A percentile compares a stretch with the other conserved stretches of the same genome.
phyloP scores from a whole-genome alignment of 2,888 invertebrate species.

The Temnothorax ravouxi region DNA sequence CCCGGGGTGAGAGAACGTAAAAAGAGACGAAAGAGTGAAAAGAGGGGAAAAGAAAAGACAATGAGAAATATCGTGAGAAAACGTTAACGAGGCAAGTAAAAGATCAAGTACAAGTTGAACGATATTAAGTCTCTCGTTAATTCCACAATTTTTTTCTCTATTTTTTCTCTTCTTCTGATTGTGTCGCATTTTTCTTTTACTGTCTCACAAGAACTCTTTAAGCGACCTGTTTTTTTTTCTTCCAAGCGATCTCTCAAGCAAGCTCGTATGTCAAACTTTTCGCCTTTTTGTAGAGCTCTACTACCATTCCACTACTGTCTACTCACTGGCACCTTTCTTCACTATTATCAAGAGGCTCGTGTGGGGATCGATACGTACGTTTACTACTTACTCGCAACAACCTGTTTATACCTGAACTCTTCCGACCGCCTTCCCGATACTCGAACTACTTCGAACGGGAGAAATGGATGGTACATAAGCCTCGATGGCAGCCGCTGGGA shows the following conservation, averaged over 20 bases:
- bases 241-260: slow-evolving; percentile 60
- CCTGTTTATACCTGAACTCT: slow-evolving; percentile 68
- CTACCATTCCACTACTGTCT: slow-evolving; percentile 70
- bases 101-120: slow-evolving; percentile 48
- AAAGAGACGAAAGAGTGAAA: slow-evolving; percentile 40
- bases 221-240: slow-evolving; percentile 45
- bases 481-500: slow-evolving; percentile 66
- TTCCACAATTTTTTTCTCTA: background rate
- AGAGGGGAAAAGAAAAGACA: slow-evolving; percentile 38
- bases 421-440: slow-evolving; percentile 63
- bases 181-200: slow-evolving; percentile 48
- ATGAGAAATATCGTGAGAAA: slow-evolving; percentile 38
- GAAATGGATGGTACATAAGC: slow-evolving; percentile 62
- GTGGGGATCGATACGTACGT: slow-evolving; percentile 69
- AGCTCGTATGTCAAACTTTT: slow-evolving; percentile 67
- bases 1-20: slow-evolving; percentile 16
- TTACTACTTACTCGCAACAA: slow-evolving; percentile 65
- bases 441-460: slow-evolving; percentile 55
- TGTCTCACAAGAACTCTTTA: slow-evolving; percentile 37
- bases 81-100: slow-evolving; percentile 60
- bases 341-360: slow-evolving; percentile 77
- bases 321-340: slow-evolving; percentile 80
- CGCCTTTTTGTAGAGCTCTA: slow-evolving; percentile 69
- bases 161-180: slow-evolving; percentile 8
- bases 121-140: slow-evolving; percentile 45